Evolutionary conservation across 2,797 vertebrate genomes (phyloP).

Genomic region (Hirundo rustica): DNA sequence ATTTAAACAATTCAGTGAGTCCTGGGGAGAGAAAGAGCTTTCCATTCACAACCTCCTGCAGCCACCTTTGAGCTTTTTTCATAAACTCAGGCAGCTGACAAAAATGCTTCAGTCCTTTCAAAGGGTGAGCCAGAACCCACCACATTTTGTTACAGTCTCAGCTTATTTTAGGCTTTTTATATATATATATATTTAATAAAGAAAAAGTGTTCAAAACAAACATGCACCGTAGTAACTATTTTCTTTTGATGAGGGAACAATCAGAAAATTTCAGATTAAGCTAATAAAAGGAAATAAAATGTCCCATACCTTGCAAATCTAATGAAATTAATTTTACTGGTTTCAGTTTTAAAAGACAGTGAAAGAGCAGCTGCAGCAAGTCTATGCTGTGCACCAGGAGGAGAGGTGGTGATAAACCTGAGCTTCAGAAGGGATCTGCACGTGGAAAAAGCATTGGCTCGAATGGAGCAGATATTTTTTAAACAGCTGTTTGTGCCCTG

Average conservation of each 20-base stretch:
- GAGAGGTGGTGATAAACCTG: not conserved
- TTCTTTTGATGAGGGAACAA: not conserved
- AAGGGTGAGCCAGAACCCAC: not conserved
- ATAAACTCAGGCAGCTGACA: not conserved
- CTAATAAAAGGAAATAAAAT: not conserved
- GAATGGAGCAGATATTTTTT: not conserved
- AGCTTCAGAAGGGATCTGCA: not conserved
- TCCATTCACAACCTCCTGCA: not conserved
- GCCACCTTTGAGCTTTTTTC: not conserved
- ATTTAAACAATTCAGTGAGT: not conserved
- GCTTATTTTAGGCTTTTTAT: not conserved
- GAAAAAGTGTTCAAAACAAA: not conserved
- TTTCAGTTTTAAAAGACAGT: not conserved
- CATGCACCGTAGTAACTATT: not conserved
- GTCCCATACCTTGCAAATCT: not conserved
- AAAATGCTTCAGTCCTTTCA: not conserved
- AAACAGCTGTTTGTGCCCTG: not conserved
- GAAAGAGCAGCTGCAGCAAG: not conserved
- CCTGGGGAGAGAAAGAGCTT: not conserved
- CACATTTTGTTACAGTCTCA: not conserved
- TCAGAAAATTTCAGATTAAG: not conserved
- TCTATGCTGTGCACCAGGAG: accelerated
- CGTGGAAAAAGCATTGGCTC: not conserved
- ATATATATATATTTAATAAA: not conserved
- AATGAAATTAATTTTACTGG: not conserved